Base-by-base conservation (phyloP, 1,140 invertebrate genomes). In the Ridgeia piscesae region DNA sequence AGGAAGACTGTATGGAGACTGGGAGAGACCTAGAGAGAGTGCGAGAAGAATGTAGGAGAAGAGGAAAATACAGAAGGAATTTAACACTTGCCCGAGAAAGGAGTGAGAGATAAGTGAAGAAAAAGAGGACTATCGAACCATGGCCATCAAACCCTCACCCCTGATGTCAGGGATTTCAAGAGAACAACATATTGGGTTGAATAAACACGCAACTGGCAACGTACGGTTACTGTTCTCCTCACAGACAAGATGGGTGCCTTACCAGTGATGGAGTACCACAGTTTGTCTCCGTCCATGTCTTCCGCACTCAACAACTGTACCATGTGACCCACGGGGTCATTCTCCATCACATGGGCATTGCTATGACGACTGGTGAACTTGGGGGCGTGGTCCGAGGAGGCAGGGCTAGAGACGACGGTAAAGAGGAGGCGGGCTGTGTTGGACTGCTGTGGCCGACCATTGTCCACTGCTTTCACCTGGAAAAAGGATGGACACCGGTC, bases 191-290 rank as follows among this genome's bases (percentile, higher is more conserved):
- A 42, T 42, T 42, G 11, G 11, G 4, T 11, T 42, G 42, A 42
- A 42, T 42, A 42, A 42, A 42, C 42, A 42, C 42, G 11, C 42
- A 42, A 42, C 42, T 42, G 4, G 42, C 42, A 42, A 42, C 11
- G 11, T 6, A 4, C 4, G 42, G 4, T 42, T 42, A 42, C 11
- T 11, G 42, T 4, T 42, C 4, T 42, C 11, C 35, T 2, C 11
- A 90, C 58, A 88, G 21, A 21, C 17, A 34, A 34, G 58, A 92
- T n/a, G 34, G 9, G 33, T 33, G 77, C 97, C 97, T 97, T 96
- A 98, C 98, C 98, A 89, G 97, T 97, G 93, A 99, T 99, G 94
- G 98, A 97, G 95, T 98, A 99, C 97, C 98, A 99, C 88, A 99
- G 95, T 89, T 97, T 96, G 95, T 99, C 98, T 42, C 97, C 97